Evolutionary conservation across 2,797 vertebrate species (phyloP), one percentile per base, ranked within the genome.

Genomic region (Synanceia verrucosa): DNA sequence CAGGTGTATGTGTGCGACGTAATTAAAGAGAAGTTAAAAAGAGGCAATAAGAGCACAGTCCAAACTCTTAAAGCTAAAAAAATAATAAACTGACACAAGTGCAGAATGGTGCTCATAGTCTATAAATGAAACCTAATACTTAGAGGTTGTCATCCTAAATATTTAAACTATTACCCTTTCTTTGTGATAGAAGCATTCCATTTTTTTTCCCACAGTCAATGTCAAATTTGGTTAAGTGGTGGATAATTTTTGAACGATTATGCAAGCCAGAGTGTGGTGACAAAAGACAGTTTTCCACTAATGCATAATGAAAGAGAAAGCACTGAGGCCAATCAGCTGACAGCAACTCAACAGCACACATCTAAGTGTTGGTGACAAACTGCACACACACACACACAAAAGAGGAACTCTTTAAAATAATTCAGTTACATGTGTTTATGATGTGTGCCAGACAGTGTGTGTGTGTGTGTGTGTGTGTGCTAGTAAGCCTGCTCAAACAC

Each of bases 311-410:
- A 79, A 71, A 68, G 56, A 21, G 43, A 59, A 66, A 67, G 66
- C 59, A 36, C 57, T 48, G 72, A 67, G 65, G 72, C 50, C 61
- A 70, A 77, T 72, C 37, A 74, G 65, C 79, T 74, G 83, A 83
- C 86, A 86, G 83, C 60, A 37, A 23, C 53, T 86, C 82, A 57
- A 65, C 73, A 65, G 70, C 55, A 7, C 50, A 39, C 57, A 75
- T 64, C 51, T 60, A 70, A 79, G 79, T 19, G n/a, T 74, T 84
- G 65, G 69, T 70, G 68, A 90, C 81, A 46, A 90, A 86, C 24
- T 53, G 60, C 50, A 37, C 48, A 50, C 60, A 52, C 51, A 62
- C n/a, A 70, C 39, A 29, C 46, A 39, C 51, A 68, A 44, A 47
- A 2, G 52, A 76, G 43, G 5, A 33, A 74, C 66, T 64, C 43